These are phyloP conservation scores for Anguilla pacifica DNA, from an alignment of 2,797 vertebrate species.

Conservation along the genomic window DNA sequence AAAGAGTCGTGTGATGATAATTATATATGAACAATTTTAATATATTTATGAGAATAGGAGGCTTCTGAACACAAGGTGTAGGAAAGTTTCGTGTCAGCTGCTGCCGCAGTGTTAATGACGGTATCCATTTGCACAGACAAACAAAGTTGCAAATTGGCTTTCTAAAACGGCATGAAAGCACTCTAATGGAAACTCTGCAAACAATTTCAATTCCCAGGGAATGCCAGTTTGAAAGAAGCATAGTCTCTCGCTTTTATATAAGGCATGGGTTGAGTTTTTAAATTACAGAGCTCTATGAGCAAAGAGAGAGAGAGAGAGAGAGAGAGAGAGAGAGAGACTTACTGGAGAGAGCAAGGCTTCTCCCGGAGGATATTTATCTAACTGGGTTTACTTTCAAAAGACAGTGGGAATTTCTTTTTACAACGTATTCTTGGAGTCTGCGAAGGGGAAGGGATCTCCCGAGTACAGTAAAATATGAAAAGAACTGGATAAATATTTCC, in stretches of 20 bases:
- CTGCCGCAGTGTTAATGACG: neutral
- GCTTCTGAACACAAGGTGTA: neutral
- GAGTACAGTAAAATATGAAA: slow-evolving; percentile 18
- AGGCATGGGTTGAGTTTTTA: neutral
- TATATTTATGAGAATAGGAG: neutral
- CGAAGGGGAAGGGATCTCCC: slow-evolving; percentile 1
- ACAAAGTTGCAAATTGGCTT: neutral
- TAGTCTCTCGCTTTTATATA: neutral
- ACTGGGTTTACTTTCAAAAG: neutral
- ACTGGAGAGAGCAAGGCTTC: neutral
- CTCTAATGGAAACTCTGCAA: neutral
- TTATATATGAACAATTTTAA: neutral
- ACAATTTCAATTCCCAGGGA: neutral
- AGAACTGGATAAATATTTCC: slow-evolving; percentile 19
- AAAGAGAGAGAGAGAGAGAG: neutral
- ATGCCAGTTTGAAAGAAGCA: neutral
- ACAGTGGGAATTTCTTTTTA: slow-evolving; percentile 3
- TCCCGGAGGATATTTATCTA: neutral
- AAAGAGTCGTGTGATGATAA: neutral
- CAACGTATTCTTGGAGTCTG: neutral
- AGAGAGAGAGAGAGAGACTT: neutral
- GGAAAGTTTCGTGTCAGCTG: neutral
- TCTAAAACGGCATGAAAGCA: neutral
- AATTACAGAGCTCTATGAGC: neutral
- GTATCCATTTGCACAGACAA: neutral